Conservation (phyloP, 2,888 invertebrate species). For the Willowsia nigromaculata region DNA sequence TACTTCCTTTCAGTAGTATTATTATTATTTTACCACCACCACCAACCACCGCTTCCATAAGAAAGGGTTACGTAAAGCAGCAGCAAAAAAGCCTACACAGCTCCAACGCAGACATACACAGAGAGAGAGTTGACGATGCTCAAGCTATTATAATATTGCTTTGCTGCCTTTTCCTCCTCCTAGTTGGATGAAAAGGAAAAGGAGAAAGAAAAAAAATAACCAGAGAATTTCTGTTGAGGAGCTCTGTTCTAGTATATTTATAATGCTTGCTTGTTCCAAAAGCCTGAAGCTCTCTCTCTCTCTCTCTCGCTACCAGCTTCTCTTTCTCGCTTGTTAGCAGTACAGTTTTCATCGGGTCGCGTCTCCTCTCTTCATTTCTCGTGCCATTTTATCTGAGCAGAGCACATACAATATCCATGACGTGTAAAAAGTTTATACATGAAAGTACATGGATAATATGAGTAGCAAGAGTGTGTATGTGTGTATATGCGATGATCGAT, state of each 20-base stretch:
- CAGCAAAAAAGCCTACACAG: neutral
- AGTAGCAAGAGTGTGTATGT: neutral
- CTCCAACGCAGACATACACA: neutral
- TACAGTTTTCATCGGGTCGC: neutral
- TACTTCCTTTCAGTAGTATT: constrained; percentile 14
- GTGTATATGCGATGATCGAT: constrained; percentile 28
- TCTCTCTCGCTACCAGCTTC: neutral
- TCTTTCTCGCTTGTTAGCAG: neutral
- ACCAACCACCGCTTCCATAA: neutral
- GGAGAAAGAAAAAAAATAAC: neutral
- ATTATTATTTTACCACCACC: constrained; percentile 24
- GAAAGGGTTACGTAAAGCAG: constrained; percentile 10
- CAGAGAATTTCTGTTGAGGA: neutral
- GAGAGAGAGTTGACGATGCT: neutral
- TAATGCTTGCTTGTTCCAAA: constrained; percentile 11
- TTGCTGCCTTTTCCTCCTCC: neutral
- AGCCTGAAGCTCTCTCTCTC: too few relatives aligned
- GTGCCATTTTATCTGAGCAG: constrained; percentile 3
- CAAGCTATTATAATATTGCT: neutral
- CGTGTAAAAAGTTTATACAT: neutral
- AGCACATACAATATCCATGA: neutral
- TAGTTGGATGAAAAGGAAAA: neutral
- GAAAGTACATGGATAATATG: constrained; percentile 12
- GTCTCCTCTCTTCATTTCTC: constrained; percentile 19
- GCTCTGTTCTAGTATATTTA: neutral